Evolutionary conservation across 1,140 invertebrate species (phyloP).

Genomic region (Ptiloglossa arizonensis): DNA sequence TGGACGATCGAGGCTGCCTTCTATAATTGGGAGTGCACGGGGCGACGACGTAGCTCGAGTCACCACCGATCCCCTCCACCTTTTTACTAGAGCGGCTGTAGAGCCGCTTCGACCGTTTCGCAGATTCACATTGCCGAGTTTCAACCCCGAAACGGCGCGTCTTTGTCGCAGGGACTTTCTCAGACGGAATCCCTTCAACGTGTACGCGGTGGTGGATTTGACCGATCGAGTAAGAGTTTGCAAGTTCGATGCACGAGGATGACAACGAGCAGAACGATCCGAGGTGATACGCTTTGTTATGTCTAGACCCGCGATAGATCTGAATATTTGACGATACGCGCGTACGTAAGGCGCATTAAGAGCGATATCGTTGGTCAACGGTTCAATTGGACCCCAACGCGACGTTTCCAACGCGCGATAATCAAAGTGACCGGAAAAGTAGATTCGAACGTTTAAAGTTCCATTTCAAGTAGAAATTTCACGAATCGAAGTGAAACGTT

Average conservation of each 20-base stretch:
- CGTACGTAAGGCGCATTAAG: too few relatives aligned
- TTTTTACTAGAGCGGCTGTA: constrained; percentile 27
- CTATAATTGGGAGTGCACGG: constrained; percentile 60
- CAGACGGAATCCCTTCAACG: constrained; percentile 6
- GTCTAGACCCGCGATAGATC: background rate
- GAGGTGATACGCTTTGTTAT: constrained; percentile 19
- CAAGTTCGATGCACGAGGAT: constrained; percentile 3
- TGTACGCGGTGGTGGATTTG: constrained; percentile 11
- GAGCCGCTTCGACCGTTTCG: constrained; percentile 44
- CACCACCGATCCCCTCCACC: constrained; percentile 59
- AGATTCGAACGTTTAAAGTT: background rate
- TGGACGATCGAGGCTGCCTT: constrained; percentile 37
- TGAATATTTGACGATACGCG: background rate
- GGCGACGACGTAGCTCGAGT: constrained; percentile 57
- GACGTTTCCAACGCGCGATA: too few relatives aligned
- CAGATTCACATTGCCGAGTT: constrained; percentile 68
- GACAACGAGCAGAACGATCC: background rate
- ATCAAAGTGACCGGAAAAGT: background rate
- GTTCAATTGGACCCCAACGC: too few relatives aligned
- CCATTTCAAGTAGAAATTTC: background rate
- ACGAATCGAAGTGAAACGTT: background rate
- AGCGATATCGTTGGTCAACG: too few relatives aligned
- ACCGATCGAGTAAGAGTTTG: background rate
- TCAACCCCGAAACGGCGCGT: constrained; percentile 62
- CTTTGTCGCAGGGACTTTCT: constrained; percentile 40